Evolutionary conservation across 2,113 vertebrate genomes (phyloP).

Genomic region (Caranx ignobilis): DNA sequence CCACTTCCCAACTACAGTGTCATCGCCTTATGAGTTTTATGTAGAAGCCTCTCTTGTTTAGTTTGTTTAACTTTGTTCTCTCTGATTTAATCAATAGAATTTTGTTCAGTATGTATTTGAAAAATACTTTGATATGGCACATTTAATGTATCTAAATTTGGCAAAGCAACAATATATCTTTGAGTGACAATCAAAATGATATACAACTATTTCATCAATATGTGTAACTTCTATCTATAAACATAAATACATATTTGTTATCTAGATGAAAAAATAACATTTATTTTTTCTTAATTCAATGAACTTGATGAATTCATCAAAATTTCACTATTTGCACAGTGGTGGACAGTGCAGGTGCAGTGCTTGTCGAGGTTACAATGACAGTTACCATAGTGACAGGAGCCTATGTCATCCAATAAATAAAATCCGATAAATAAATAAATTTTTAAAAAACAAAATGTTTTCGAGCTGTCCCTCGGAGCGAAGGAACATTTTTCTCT

Average conservation of each 20-base stretch:
- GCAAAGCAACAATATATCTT: constrained; percentile 72
- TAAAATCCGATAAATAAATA: constrained; percentile 68
- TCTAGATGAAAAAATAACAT: constrained; percentile 82
- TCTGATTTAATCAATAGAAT: constrained; percentile 49
- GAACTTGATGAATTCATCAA: constrained; percentile 73
- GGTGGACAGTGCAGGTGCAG: constrained; percentile 83
- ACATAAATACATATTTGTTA: constrained; percentile 78
- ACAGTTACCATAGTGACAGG: constrained; percentile 74
- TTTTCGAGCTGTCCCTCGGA: constrained; percentile 68
- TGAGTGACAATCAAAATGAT: constrained; percentile 66
- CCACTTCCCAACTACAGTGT: constrained; percentile 31
- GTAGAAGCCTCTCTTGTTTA: constrained; percentile 1
- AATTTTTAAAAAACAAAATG: constrained; percentile 64
- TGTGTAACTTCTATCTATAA: constrained; percentile 71
- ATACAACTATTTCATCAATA: constrained; percentile 66
- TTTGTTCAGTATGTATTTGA: constrained; percentile 54
- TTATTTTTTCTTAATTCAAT: constrained; percentile 54
- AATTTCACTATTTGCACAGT: constrained; percentile 82
- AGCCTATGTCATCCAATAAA: constrained; percentile 75
- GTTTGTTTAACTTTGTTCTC: constrained; percentile 52
- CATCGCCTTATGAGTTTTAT: constrained; percentile 7
- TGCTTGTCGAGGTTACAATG: constrained; percentile 74
- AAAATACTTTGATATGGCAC: constrained; percentile 82
- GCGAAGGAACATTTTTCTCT: constrained; percentile 68
- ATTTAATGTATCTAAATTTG: constrained; percentile 77